Percentiles rank a stretch among this genome's conserved stretches.
These are phyloP conservation scores for Philereme transversata DNA, from an alignment of 2,888 invertebrate genomes.

Conservation along the genomic window DNA sequence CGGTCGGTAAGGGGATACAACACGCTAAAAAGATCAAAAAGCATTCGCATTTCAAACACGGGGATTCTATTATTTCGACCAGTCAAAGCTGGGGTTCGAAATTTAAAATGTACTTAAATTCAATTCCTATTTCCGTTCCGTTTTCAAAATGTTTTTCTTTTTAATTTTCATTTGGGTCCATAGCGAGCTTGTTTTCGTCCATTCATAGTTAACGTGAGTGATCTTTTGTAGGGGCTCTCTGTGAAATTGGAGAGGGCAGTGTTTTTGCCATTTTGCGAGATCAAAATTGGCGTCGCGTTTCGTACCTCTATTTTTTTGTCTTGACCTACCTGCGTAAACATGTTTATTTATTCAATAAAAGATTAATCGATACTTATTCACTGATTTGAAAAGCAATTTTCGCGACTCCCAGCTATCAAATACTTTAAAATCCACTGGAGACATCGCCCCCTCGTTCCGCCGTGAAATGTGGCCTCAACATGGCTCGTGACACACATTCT, in stretches of 20 bases:
- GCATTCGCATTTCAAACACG: constrained; percentile 68
- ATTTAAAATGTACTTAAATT: constrained; percentile 83
- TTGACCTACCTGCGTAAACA: constrained; percentile 5
- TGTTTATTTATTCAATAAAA: constrained; percentile 15
- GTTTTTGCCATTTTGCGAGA: constrained; percentile 74
- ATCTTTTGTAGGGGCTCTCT: constrained; percentile 81
- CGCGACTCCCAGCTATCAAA: constrained; percentile 39
- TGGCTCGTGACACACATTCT: constrained; percentile 76
- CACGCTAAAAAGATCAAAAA: constrained; percentile 76
- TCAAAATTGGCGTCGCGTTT: constrained; percentile 64
- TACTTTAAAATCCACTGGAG: constrained; percentile 59
- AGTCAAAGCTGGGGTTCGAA: constrained; percentile 74
- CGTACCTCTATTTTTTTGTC: constrained; percentile 40
- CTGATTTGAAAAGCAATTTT: constrained; percentile 37
- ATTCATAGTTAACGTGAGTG: constrained; percentile 82
- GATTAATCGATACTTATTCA: constrained; percentile 28
- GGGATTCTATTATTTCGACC: constrained; percentile 76
- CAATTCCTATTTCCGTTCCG: constrained; percentile 76
- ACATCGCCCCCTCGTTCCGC: constrained; percentile 51
- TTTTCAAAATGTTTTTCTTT: constrained; percentile 73
- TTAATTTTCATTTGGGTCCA: constrained; percentile 76
- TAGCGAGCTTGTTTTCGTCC: constrained; percentile 72
- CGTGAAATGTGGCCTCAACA: constrained; percentile 61
- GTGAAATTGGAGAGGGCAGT: constrained; percentile 76
- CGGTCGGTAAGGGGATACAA: constrained; percentile 73